phyloP scores from a whole-genome alignment of 2,888 invertebrate genomes.

The Graphium colonna region DNA sequence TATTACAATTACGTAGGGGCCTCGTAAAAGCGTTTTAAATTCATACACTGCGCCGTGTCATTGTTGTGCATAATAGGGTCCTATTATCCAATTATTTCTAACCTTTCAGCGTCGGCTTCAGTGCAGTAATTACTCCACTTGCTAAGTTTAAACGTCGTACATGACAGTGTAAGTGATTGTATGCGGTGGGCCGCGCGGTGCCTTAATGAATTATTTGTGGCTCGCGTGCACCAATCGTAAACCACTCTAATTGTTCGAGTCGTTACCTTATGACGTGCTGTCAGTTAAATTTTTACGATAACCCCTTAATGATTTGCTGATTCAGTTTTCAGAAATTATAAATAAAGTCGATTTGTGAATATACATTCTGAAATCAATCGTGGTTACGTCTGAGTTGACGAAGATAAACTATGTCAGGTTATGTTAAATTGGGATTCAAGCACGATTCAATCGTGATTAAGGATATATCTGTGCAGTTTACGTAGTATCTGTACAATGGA shows the following conservation, averaged over 20 bases:
- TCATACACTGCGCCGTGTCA: constrained; percentile 55
- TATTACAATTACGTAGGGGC: background rate
- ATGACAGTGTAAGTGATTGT: constrained; percentile 77
- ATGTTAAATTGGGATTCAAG: too few relatives aligned
- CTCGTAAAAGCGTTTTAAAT: constrained; percentile 17
- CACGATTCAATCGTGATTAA: too few relatives aligned
- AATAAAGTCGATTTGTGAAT: too few relatives aligned
- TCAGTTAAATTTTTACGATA: background rate
- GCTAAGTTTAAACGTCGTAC: constrained; percentile 65
- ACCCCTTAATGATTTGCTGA: too few relatives aligned
- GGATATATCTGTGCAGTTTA: too few relatives aligned
- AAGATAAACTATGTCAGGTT: too few relatives aligned
- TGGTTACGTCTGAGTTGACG: too few relatives aligned
- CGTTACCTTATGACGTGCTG: background rate
- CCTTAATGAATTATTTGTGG: constrained; percentile 74
- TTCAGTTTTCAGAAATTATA: too few relatives aligned
- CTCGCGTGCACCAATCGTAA: constrained; percentile 60
- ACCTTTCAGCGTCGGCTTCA: constrained; percentile 70
- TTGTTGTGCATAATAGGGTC: constrained; percentile 62
- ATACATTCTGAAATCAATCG: too few relatives aligned
- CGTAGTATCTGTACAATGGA: background rate
- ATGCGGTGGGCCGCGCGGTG: constrained; percentile 55
- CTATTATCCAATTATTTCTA: constrained; percentile 78
- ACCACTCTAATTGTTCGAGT: constrained; percentile 51
- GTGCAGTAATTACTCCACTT: constrained; percentile 59